Conservation (phyloP, 2,888 invertebrate genomes). For the Limnephilus auricula region DNA sequence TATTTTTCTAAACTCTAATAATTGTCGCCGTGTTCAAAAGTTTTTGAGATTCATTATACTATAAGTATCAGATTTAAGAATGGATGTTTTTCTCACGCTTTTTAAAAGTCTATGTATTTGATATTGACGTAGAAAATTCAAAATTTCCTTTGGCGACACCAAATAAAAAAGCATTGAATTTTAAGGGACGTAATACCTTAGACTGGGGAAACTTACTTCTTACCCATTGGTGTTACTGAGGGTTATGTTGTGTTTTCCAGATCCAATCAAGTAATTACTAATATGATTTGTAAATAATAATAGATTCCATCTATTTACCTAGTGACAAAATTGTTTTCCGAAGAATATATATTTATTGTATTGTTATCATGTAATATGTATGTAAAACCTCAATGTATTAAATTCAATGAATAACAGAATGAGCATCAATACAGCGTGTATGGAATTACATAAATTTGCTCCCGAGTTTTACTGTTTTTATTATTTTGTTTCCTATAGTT, state of each 20-base stretch:
- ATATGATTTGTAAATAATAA: not conserved
- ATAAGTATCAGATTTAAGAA: not conserved
- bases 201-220: not conserved
- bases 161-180: not conserved
- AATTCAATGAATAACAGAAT: slow-evolving; percentile 57
- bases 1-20: not conserved
- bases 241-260: not conserved
- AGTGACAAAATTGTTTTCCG: not conserved
- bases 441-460: slow-evolving; percentile 59
- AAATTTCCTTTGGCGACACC: not conserved
- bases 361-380: slow-evolving; percentile 25
- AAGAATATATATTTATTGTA: not conserved
- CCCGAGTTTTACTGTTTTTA: slow-evolving; percentile 45
- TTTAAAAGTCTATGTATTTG: not conserved
- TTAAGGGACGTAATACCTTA: not conserved
- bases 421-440: slow-evolving; percentile 60
- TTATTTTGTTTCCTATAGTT: slow-evolving; percentile 23
- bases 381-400: slow-evolving; percentile 59
- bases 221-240: not conserved
- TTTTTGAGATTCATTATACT: not conserved
- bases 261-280: not conserved
- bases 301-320: not conserved
- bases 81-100: not conserved
- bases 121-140: not conserved
- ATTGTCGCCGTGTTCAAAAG: not conserved